phyloP scores from a whole-genome alignment of 2,113 vertebrate genomes.

The Pedionomus torquatus region DNA sequence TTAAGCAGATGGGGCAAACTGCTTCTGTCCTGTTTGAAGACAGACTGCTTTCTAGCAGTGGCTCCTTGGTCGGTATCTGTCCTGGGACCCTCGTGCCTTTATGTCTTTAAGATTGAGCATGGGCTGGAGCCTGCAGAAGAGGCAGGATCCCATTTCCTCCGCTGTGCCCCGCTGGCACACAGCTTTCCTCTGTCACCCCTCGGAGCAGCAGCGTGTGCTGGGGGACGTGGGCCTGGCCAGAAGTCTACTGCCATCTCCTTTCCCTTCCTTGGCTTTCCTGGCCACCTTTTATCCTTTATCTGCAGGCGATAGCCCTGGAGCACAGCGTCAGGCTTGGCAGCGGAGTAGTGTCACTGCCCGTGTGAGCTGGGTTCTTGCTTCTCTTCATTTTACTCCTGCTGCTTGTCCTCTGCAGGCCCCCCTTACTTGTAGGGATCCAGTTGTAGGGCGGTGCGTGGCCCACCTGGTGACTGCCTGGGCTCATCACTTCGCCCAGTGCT shows the following conservation, averaged over 20 bases:
- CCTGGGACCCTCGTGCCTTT: background rate
- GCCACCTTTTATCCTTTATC: background rate
- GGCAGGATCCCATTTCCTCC: background rate
- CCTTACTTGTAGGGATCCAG: background rate
- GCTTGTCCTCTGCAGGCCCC: background rate
- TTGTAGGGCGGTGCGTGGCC: background rate
- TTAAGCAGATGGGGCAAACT: background rate
- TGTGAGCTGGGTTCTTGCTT: background rate
- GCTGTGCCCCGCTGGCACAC: background rate
- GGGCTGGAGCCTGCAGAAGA: background rate
- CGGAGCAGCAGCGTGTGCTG: background rate
- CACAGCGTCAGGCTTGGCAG: accelerated
- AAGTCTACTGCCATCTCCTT: background rate
- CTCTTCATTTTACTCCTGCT: background rate
- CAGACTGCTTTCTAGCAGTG: background rate
- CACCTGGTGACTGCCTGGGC: background rate
- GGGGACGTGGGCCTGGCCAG: background rate
- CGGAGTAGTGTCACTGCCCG: background rate
- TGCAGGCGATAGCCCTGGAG: background rate
- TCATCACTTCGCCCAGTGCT: background rate
- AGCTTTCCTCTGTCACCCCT: background rate
- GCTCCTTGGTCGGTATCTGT: background rate
- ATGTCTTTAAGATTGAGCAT: background rate
- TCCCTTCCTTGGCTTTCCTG: background rate
- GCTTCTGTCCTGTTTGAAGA: background rate